Evolutionary conservation across 2,797 vertebrate genomes (phyloP).

Genomic region (Amblyopsis hoosieri): DNA sequence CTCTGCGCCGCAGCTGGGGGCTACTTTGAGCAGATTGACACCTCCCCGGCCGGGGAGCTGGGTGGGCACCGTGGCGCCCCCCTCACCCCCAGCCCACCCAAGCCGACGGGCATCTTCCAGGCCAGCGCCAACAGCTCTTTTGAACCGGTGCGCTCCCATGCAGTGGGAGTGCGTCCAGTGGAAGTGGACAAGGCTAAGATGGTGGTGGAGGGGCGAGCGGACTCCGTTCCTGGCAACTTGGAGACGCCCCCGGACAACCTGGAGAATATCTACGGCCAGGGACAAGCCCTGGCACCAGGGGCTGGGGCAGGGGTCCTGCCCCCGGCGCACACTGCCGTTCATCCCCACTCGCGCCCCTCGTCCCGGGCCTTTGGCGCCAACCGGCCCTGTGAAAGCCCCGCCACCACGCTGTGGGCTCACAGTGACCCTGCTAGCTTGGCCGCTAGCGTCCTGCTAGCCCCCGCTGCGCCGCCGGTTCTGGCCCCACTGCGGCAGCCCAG

Average conservation of each 20-base stretch:
- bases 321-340: conserved; percentile 49
- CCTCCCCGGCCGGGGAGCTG: conserved; percentile 81
- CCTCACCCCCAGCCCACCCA: conserved; percentile 91
- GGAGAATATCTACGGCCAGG: conserved; percentile 86
- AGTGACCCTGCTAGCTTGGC: conserved; percentile 86
- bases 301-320: conserved; percentile 38
- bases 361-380: conserved; percentile 79
- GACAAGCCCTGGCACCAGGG: conserved; percentile 46
- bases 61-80: conserved; percentile 53
- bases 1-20: conserved; percentile 63
- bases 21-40: conserved; percentile 97
- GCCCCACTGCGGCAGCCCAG: conserved; percentile 81
- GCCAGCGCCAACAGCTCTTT: conserved; percentile 98
- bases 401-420: conserved; percentile 95
- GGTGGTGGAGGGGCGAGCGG: conserved; percentile 82
- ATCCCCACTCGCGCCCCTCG: conserved; percentile 79
- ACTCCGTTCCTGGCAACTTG: conserved; percentile 85
- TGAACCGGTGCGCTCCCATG: conserved; percentile 91
- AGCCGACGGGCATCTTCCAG: conserved; percentile 92
- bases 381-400: conserved; percentile 93
- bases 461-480: conserved; percentile 88
- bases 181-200: conserved; percentile 89
- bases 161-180: conserved; percentile 83
- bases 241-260: conserved; percentile 97
- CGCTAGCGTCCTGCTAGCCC: conserved; percentile 89